Conservation (phyloP, 2,797 vertebrate genomes). For the Periophthalmus magnuspinnatus region DNA sequence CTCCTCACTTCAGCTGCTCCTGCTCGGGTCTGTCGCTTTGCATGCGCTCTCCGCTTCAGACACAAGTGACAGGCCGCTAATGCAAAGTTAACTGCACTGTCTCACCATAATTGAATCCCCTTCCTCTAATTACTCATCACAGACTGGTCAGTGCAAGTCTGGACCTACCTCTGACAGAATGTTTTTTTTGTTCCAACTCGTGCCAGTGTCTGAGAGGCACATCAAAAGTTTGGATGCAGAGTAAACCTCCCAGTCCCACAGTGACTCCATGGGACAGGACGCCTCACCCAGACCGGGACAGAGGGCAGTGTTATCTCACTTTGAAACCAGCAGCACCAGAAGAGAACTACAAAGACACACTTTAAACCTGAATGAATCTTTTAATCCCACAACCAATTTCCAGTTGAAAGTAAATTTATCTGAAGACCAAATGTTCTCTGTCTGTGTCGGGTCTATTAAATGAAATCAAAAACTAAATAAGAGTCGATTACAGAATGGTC, state of each 20-base stretch:
- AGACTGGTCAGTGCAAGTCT: slow-evolving; percentile 36
- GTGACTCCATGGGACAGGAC: slow-evolving; percentile 20
- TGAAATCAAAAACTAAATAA: neutral
- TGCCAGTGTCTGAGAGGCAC: slow-evolving; percentile 46
- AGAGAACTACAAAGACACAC: slow-evolving; percentile 18
- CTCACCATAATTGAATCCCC: slow-evolving; percentile 53
- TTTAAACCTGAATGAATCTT: slow-evolving; percentile 6
- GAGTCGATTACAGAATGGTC: neutral
- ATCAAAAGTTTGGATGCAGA: slow-evolving; percentile 46
- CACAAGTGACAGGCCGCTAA: slow-evolving; percentile 38
- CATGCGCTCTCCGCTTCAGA: slow-evolving; percentile 17
- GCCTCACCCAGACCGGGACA: slow-evolving; percentile 35
- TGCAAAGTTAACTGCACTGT: slow-evolving; percentile 51
- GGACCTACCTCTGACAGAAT: slow-evolving; percentile 46
- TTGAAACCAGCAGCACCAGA: slow-evolving; percentile 25
- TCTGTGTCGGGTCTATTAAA: neutral
- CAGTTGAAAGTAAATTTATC: neutral
- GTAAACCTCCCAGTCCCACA: slow-evolving; percentile 29
- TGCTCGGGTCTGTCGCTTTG: slow-evolving; percentile 35
- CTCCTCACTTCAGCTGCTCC: slow-evolving; percentile 48
- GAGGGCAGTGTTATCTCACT: slow-evolving; percentile 32
- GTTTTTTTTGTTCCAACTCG: slow-evolving; percentile 16
- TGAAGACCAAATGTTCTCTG: neutral
- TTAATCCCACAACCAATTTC: neutral
- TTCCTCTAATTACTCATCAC: slow-evolving; percentile 50